A percentile compares a stretch with the other conserved stretches of the same genome.
These are phyloP conservation scores for Malacoraja senta DNA, from an alignment of 2,797 vertebrate genomes.

Conservation along the genomic window DNA sequence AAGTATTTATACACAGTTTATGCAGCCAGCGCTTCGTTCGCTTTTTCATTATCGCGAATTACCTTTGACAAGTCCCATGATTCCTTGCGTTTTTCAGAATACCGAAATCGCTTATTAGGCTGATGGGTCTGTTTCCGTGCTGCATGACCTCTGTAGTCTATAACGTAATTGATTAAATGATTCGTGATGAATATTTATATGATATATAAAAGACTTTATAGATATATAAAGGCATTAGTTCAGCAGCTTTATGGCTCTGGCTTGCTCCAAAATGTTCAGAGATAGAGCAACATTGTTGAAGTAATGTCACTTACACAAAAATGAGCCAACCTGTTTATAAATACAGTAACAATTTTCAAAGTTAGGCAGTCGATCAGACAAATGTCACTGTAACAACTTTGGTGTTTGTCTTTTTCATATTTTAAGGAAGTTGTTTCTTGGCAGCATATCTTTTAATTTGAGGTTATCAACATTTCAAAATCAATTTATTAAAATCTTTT, in stretches of 20 bases:
- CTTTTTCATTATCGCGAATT: too few relatives aligned
- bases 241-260: not conserved
- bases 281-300: not conserved
- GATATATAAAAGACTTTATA: not conserved
- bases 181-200: not conserved
- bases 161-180: not conserved
- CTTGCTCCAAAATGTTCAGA: not conserved
- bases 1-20: too few relatives aligned
- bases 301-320: not conserved
- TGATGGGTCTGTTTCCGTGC: too few relatives aligned
- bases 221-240: too few relatives aligned
- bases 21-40: too few relatives aligned
- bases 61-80: too few relatives aligned
- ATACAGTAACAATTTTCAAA: not conserved
- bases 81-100: too few relatives aligned
- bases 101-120: too few relatives aligned
- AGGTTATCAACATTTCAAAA: too few relatives aligned
- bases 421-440: not conserved
- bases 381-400: not conserved
- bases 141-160: too few relatives aligned
- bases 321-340: not conserved
- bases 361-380: not conserved
- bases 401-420: not conserved
- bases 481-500: too few relatives aligned
- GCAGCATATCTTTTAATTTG: not conserved